Conservation (phyloP, 2,888 invertebrate genomes). For the Agrotis puta region DNA sequence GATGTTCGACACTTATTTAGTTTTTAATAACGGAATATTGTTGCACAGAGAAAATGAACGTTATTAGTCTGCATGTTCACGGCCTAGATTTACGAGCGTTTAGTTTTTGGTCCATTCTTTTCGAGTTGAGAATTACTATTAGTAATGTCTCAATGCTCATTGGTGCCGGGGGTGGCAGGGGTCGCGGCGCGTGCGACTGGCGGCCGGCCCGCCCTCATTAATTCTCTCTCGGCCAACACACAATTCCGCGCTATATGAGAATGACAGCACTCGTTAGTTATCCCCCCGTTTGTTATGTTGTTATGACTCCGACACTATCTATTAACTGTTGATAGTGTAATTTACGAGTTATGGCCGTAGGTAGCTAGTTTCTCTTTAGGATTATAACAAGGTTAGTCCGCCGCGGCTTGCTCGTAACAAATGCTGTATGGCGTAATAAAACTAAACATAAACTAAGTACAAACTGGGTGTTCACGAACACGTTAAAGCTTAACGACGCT, state of each 20-base stretch:
- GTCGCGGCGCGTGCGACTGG: constrained; percentile 66
- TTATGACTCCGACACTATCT: constrained; percentile 79
- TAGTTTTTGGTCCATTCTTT: constrained; percentile 50
- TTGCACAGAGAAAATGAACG: constrained; percentile 15
- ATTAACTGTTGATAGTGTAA: constrained; percentile 75
- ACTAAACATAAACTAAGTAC: constrained; percentile 79
- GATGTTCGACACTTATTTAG: constrained; percentile 32
- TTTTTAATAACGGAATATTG: constrained; percentile 28
- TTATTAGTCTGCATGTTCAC: constrained; percentile 36
- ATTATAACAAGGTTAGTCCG: constrained; percentile 62
- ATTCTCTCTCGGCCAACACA: constrained; percentile 76
- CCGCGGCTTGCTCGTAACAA: constrained; percentile 66
- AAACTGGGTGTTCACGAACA: constrained; percentile 77
- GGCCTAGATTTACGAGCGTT: constrained; percentile 43
- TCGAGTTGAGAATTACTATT: constrained; percentile 56
- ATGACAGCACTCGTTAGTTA: constrained; percentile 85
- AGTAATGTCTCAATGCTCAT: constrained; percentile 60
- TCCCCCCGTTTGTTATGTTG: constrained; percentile 75
- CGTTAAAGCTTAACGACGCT: constrained; percentile 77
- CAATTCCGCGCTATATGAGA: constrained; percentile 78
- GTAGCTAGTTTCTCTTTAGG: constrained; percentile 60
- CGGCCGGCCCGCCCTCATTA: constrained; percentile 75
- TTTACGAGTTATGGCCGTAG: constrained; percentile 65
- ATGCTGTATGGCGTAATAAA: constrained; percentile 73
- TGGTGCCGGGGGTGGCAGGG: constrained; percentile 61